These are phyloP conservation scores for Leptura quadrifasciata DNA, from an alignment of 2,888 invertebrate genomes.

Conservation along the genomic window DNA sequence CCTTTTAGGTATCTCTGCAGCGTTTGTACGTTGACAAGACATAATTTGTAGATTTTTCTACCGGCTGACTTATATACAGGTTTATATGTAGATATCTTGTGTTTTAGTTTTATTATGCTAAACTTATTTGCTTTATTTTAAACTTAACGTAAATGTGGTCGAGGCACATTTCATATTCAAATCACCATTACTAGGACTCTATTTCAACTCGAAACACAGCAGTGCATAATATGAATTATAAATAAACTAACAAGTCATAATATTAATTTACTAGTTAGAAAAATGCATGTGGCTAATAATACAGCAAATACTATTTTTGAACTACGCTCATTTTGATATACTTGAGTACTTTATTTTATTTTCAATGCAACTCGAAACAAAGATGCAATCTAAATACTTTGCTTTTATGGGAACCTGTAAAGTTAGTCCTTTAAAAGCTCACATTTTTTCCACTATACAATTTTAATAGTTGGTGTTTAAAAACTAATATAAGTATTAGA, in stretches of 20 bases:
- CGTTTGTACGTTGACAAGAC: constrained; percentile 65
- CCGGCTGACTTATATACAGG: constrained; percentile 65
- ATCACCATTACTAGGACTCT: constrained; percentile 3
- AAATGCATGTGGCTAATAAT: background rate
- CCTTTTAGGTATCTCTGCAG: constrained; percentile 59
- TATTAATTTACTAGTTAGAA: background rate
- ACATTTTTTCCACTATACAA: too few species aligned
- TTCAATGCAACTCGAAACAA: too few species aligned
- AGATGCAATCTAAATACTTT: too few species aligned
- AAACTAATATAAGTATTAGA: too few species aligned
- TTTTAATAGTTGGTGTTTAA: too few species aligned
- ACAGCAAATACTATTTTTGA: too few species aligned
- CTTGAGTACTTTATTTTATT: too few species aligned
- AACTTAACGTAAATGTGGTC: constrained; percentile 14
- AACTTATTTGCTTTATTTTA: constrained; percentile 49
- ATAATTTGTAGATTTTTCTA: constrained; percentile 65
- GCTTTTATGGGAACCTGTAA: too few species aligned
- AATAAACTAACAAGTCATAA: background rate
- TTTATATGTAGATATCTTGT: constrained; percentile 63
- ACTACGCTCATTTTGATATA: too few species aligned
- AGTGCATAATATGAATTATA: background rate
- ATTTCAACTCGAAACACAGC: background rate
- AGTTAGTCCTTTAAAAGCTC: too few species aligned
- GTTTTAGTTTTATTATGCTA: constrained; percentile 60
- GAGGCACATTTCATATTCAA: constrained; percentile 33